These are phyloP conservation scores for Phocoena sinus DNA, from an alignment of 2,113 vertebrate species.

Conservation along the genomic window DNA sequence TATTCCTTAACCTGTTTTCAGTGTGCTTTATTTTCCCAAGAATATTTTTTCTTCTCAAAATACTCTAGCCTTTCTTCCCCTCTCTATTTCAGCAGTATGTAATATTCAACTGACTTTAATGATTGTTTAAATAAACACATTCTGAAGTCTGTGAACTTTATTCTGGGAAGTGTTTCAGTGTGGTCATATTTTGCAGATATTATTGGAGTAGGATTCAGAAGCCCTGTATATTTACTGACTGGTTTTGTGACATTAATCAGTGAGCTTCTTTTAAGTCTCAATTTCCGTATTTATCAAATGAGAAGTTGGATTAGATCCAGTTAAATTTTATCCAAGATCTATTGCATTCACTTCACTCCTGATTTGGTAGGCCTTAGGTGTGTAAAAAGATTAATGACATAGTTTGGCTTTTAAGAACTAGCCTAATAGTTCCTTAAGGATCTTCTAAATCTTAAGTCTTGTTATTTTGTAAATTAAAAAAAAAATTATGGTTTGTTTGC, in stretches of 20 bases:
- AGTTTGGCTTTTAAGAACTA: not conserved
- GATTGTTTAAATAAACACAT: not conserved
- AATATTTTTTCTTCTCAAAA: not conserved
- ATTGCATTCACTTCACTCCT: not conserved
- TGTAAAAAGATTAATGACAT: not conserved
- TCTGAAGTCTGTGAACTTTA: not conserved
- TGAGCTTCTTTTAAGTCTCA: not conserved
- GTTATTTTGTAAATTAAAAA: slow-evolving; percentile 20
- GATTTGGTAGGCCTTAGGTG: not conserved
- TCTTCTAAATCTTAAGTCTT: slow-evolving; percentile 16
- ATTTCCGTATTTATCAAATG: slow-evolving; percentile 14
- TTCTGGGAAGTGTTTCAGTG: not conserved
- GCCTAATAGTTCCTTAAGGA: not conserved
- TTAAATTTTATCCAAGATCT: slow-evolving; percentile 3
- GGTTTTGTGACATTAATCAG: not conserved
- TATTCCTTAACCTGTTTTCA: slow-evolving; percentile 16
- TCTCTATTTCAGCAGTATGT: not conserved
- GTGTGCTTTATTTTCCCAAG: not conserved
- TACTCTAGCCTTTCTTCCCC: not conserved
- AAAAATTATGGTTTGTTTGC: slow-evolving; percentile 54
- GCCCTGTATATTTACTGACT: not conserved
- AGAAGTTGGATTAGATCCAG: not conserved
- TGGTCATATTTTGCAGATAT: not conserved
- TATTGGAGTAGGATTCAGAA: not conserved
- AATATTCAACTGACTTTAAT: not conserved